Percentiles rank a stretch among this genome's conserved stretches.
These are phyloP conservation scores for Hyperoplus lanceolatus DNA, from an alignment of 2,797 vertebrate species.

Conservation along the genomic window DNA sequence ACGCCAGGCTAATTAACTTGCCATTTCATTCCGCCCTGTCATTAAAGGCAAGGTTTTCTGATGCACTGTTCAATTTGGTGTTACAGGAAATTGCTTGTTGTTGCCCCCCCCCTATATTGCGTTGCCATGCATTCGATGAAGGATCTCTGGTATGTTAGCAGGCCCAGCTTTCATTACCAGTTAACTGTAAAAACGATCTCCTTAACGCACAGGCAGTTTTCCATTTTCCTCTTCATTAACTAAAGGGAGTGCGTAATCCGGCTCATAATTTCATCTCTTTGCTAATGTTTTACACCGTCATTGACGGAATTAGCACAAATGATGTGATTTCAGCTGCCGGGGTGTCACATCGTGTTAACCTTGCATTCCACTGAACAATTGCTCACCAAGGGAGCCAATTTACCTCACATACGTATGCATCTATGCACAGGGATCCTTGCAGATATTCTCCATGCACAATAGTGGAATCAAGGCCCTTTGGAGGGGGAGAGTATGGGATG, in stretches of 20 bases:
- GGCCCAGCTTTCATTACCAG: slow-evolving; percentile 69
- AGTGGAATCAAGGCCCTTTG: slow-evolving; percentile 31
- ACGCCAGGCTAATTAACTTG: slow-evolving; percentile 57
- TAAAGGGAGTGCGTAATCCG: slow-evolving; percentile 72
- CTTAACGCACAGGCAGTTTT: slow-evolving; percentile 69
- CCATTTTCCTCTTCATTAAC: slow-evolving; percentile 82
- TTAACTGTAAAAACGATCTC: slow-evolving; percentile 69
- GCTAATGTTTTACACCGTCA: slow-evolving; percentile 57
- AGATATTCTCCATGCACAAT: slow-evolving; percentile 43
- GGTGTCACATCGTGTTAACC: slow-evolving; percentile 30
- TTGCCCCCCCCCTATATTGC: neutral
- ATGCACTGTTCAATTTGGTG: slow-evolving; percentile 64
- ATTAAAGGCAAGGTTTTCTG: slow-evolving; percentile 50
- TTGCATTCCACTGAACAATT: slow-evolving; percentile 37
- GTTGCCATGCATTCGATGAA: slow-evolving; percentile 14
- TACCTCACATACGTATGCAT: slow-evolving; percentile 55
- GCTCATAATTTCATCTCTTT: slow-evolving; percentile 68
- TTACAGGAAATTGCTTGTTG: slow-evolving; percentile 56
- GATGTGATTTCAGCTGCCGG: slow-evolving; percentile 30
- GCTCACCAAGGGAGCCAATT: slow-evolving; percentile 42
- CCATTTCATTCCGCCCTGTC: slow-evolving; percentile 49
- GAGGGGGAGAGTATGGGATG: slow-evolving; percentile 19
- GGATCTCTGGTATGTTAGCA: slow-evolving; percentile 42
- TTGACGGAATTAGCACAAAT: slow-evolving; percentile 50
- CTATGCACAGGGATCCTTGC: slow-evolving; percentile 51